These are phyloP conservation scores for Columba janthina DNA, from an alignment of 2,113 vertebrate species.

Conservation along the genomic window DNA sequence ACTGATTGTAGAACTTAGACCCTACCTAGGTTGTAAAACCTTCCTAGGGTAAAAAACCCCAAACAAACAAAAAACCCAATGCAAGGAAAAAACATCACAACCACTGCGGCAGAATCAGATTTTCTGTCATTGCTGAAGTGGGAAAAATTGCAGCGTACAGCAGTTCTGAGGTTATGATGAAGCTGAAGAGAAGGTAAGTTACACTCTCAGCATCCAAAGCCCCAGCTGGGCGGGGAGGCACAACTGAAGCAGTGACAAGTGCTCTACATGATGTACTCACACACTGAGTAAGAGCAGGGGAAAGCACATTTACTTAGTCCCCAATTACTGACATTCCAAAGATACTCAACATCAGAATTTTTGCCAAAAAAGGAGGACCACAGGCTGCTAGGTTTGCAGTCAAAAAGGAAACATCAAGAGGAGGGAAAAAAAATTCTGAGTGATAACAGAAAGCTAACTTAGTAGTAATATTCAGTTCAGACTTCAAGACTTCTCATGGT, in stretches of 20 bases:
- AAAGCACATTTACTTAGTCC: neutral
- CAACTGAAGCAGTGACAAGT: neutral
- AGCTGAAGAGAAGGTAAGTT: neutral
- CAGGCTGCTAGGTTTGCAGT: neutral
- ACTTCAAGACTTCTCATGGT: neutral
- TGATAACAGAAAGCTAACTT: neutral
- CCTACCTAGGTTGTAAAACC: neutral
- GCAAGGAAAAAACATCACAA: neutral
- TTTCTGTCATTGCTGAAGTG: neutral
- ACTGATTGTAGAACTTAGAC: neutral
- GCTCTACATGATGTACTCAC: rapidly evolving
- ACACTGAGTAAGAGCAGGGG: neutral
- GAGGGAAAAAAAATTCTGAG: neutral
- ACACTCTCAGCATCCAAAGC: neutral
- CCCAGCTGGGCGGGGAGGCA: neutral
- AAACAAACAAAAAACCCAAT: neutral
- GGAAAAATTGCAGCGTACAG: neutral
- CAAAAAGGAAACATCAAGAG: neutral
- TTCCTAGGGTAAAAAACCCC: neutral
- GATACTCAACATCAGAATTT: neutral
- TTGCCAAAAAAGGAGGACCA: neutral
- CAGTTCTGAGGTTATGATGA: neutral
- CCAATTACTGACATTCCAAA: neutral
- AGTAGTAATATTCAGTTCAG: neutral
- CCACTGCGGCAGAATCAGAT: neutral